Conservation (phyloP, 2,797 vertebrate genomes). For the Microctenopoma lineatum region DNA sequence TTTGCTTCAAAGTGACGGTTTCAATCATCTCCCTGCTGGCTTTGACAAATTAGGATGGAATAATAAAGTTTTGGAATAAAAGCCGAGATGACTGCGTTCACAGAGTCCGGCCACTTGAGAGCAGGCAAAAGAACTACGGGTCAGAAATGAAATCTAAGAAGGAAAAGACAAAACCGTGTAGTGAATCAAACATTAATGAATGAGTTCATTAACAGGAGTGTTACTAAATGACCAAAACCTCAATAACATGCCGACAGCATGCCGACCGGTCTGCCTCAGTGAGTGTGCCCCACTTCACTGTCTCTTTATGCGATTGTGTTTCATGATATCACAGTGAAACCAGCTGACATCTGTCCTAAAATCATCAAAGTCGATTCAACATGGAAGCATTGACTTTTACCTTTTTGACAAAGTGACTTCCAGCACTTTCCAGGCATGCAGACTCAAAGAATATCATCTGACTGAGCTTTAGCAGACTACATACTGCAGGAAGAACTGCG, state of each 20-base stretch:
- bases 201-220: slow-evolving; percentile 19
- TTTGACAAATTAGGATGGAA: slow-evolving; percentile 39
- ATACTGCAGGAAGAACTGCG: slow-evolving; percentile 6
- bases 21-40: slow-evolving; percentile 37
- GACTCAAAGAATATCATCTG: slow-evolving; percentile 2
- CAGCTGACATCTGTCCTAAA: slow-evolving; percentile 36
- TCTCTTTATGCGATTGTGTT: slow-evolving; percentile 35
- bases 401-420: slow-evolving; percentile 30
- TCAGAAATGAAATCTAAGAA: background rate
- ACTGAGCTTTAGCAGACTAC: slow-evolving; percentile 6
- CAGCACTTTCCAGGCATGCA: background rate
- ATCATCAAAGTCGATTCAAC: slow-evolving; percentile 31
- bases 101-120: background rate
- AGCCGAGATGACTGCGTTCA: slow-evolving; percentile 22
- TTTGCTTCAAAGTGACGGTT: slow-evolving; percentile 31
- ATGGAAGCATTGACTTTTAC: slow-evolving; percentile 7
- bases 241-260: slow-evolving; percentile 25
- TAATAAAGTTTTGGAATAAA: slow-evolving; percentile 37
- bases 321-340: slow-evolving; percentile 39
- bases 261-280: slow-evolving; percentile 29
- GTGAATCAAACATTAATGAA: slow-evolving; percentile 1
- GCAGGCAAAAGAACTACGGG: background rate
- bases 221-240: slow-evolving; percentile 14
- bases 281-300: slow-evolving; percentile 45
- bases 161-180: background rate